Conservation (phyloP, 64 coral and sea anemone genomes). For the Montipora cactus region DNA sequence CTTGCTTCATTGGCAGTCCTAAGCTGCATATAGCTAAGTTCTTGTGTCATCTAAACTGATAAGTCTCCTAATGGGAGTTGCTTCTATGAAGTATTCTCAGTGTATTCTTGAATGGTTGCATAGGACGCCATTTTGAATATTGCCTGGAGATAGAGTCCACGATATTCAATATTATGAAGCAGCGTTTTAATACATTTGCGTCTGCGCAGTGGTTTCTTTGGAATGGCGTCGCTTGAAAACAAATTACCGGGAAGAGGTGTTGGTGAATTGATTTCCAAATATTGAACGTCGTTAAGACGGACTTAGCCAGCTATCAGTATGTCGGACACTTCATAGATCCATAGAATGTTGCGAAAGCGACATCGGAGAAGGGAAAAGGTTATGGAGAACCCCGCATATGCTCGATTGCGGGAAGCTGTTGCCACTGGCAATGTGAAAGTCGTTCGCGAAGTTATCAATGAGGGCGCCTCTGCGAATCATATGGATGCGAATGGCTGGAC, state of each 20-base stretch:
- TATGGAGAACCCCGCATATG: constrained; percentile 53
- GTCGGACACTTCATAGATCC: constrained; percentile 1
- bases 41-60: constrained; percentile 80
- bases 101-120: neutral
- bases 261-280: neutral
- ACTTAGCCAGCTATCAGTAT: constrained; percentile 28
- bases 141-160: constrained; percentile 1
- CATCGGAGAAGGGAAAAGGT: constrained; percentile 37
- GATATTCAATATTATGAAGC: neutral
- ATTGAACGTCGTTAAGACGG: constrained; percentile 12
- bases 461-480: constrained; percentile 87
- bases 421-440: constrained; percentile 83
- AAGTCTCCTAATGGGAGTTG: neutral
- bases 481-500: constrained; percentile 93
- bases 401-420: constrained; percentile 68
- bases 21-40: constrained; percentile 96
- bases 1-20: constrained; percentile 98
- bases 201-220: neutral
- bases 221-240: constrained; percentile 33
- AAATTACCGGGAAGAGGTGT: neutral
- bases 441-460: constrained; percentile 83
- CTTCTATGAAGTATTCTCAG: neutral
- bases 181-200: neutral
- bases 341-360: constrained; percentile 52
- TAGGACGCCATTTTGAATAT: constrained; percentile 71